Base-by-base conservation (phyloP, 2,888 invertebrate genomes). In the Dichetophora obliterata region DNA sequence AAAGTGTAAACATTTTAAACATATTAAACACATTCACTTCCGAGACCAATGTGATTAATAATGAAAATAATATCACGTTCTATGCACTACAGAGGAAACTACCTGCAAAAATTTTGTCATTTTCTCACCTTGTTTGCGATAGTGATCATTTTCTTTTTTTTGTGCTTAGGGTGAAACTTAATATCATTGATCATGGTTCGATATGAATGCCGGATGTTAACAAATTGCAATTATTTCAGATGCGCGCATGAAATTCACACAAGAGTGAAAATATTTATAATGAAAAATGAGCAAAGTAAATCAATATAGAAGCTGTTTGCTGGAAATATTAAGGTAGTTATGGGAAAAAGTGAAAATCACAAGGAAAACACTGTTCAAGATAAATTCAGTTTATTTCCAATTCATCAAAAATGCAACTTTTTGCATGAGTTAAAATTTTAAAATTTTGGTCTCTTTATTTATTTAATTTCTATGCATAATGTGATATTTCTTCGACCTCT, bases 121-220 rank as follows among this genome's bases (percentile, higher is more conserved):
- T 66, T 74, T 74, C 65, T 73, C 73, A 73, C 65, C 63, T 73
- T 24, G 9, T 48, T 50, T 31, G 19, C 50, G 9, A 9, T 61
- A 37, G 1, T 34, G n/a, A 37, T 71, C 24, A 2, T 2, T 54
- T 9, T 59, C 8, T 31, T 70, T 70, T 43, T 37, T 27, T 43
- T 43, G 9, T 61, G n/a, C 8, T 24, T n/a, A 48, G 37, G 37
- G 37, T 54, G 74, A 66, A 66, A 74, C 63, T 74, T 37, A 66
- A 74, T 74, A 74, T 50, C 54, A 65, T 65, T 43, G 65, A 74
- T 65, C 63, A 34, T 59, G 37, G 37, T n/a, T 63, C 16, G 59
- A 70, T 52, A 14, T 24, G 9, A 22, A 19, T 54, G 72, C 73
- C 73, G 73, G 73, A 65, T 27, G 73, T 73, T 63, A 63, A 63